Evolutionary conservation across 2,888 invertebrate genomes (phyloP), one percentile per base, ranked within the genome.

Genomic region (Melipona beecheii): DNA sequence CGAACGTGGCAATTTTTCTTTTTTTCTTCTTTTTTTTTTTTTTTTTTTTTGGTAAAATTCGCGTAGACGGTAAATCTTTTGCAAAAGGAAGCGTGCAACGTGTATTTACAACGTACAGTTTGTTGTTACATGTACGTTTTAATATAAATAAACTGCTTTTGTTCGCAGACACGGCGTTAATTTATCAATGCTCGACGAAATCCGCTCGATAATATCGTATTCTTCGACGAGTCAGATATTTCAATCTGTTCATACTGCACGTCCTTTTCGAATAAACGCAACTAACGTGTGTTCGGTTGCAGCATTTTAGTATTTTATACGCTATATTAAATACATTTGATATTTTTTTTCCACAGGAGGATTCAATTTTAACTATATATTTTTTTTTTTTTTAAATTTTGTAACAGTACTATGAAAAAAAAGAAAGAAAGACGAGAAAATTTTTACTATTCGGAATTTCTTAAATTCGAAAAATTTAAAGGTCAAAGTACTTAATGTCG

Each of bases 61-160:
- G 6, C 0, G 6, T 21, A 21, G 19, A 31, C 31, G 2, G 27
- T 54, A 54, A 69, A 69, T 31, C 21, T 50, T 6, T 54, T 27
- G 31, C 15, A 6, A 54, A 54, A 31, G 21, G 15, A 69, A 69
- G 17, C n/a, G 4, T 13, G 17, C 49, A 27, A 65, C 24, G 24
- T 43, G n/a, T 66, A 66, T 11, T 49, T 24, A 0, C 17, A 66
- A 19, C n/a, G 19, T 49, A 24, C 19, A 49, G 11, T 11, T 19
- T 6, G 19, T 24, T 49, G 19, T 17, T 60, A 19, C 31, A 24
- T 49, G 49, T 31, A 31, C 31, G 31, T 49, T 66, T 43, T 65
- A 43, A 15, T 58, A 60, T 66, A 66, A 66, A 66, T 66, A 21
- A 66, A 66, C 49, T 43, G 49, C 31, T 54, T 69, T 27, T 31